These are phyloP conservation scores for Coturnix japonica DNA, from an alignment of 2,113 vertebrate genomes.

Conservation along the genomic window DNA sequence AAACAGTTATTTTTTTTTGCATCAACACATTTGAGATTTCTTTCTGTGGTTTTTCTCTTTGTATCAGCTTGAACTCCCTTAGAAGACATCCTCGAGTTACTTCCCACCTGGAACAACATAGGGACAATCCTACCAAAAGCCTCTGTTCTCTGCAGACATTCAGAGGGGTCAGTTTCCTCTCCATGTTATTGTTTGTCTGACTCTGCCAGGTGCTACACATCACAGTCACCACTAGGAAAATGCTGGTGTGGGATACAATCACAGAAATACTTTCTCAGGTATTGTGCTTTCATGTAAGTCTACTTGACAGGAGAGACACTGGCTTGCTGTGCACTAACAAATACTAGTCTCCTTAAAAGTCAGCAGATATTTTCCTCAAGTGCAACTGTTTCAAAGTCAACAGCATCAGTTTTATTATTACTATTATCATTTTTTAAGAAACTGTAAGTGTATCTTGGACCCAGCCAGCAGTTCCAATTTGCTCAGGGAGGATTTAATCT, in stretches of 20 bases:
- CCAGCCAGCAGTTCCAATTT: neutral
- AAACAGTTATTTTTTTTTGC: neutral
- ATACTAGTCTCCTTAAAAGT: neutral
- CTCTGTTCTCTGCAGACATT: neutral
- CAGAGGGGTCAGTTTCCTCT: conserved; percentile 6
- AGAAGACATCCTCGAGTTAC: neutral
- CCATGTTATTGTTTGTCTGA: rapidly evolving
- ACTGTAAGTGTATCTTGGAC: neutral
- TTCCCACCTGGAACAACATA: neutral
- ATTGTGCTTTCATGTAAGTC: neutral
- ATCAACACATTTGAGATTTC: neutral
- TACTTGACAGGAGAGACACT: neutral
- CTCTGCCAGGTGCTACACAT: neutral
- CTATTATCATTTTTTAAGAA: rapidly evolving
- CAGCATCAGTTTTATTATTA: neutral
- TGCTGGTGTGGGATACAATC: neutral
- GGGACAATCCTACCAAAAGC: neutral
- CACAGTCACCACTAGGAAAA: neutral
- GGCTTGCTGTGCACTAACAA: neutral
- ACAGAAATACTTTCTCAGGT: neutral
- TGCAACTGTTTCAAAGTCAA: neutral
- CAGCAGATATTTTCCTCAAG: neutral
- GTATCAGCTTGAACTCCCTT: neutral
- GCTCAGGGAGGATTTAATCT: neutral
- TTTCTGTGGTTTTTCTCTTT: neutral